Conservation (phyloP, 2,888 invertebrate species). For the Pollenia griseotomentosa region DNA sequence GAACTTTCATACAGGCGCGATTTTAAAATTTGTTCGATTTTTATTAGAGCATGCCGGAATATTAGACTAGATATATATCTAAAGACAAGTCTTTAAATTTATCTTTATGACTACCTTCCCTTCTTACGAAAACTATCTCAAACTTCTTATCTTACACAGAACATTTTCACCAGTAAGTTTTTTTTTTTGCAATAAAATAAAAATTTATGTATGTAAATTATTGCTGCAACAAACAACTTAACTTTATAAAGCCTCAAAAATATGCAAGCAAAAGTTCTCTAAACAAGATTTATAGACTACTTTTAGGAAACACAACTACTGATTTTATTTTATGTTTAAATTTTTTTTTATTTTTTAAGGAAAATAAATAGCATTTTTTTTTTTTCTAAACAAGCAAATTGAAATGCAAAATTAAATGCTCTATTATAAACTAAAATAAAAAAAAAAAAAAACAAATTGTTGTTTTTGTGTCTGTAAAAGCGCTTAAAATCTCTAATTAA, state of each 20-base stretch:
- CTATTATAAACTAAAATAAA: neutral
- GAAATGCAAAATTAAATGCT: neutral
- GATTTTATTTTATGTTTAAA: constrained; percentile 7
- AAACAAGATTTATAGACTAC: constrained; percentile 20
- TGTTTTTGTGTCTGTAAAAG: neutral
- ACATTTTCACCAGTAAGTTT: neutral
- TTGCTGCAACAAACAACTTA: too few relatives aligned
- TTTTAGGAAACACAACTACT: constrained; percentile 12
- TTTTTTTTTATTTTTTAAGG: neutral
- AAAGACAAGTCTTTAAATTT: neutral
- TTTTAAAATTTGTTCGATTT: too few relatives aligned
- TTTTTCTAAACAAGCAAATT: neutral
- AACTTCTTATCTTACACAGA: neutral
- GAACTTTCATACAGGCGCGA: too few relatives aligned
- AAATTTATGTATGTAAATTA: neutral
- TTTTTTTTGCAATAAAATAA: neutral
- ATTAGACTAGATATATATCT: too few relatives aligned
- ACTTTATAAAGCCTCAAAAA: neutral
- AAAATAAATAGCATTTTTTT: neutral
- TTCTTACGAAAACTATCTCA: neutral
- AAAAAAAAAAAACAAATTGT: neutral
- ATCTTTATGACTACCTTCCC: neutral
- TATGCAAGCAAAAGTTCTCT: constrained; percentile 11
- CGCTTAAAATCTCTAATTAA: constrained; percentile 10
- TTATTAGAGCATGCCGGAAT: too few relatives aligned